These are phyloP conservation scores for Dendropsophus ebraccatus DNA, from an alignment of 2,113 vertebrate genomes.

Conservation along the genomic window DNA sequence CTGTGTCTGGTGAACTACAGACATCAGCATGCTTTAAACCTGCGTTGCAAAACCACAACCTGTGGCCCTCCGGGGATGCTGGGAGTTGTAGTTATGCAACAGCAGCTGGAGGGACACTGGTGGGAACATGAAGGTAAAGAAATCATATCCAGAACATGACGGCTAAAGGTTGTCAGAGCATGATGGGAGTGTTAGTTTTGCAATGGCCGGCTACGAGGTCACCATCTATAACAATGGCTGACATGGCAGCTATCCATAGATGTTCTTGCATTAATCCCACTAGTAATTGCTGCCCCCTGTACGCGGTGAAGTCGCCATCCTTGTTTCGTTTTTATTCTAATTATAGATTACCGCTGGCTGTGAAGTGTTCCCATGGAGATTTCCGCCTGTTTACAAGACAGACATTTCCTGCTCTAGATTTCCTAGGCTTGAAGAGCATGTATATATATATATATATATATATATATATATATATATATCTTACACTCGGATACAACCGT, in stretches of 20 bases:
- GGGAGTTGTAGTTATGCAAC: no score
- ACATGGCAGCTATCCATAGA: background rate
- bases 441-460: background rate
- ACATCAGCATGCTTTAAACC: background rate
- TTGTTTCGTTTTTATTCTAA: conserved; percentile 11
- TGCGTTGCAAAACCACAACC: no score
- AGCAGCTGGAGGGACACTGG: no score
- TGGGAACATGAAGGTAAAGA: no score
- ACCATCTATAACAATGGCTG: background rate
- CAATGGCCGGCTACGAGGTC: background rate
- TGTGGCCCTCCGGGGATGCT: no score
- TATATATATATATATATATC: no score
- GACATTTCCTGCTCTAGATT: conserved; percentile 21
- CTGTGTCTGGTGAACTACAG: background rate
- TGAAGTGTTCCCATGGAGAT: conserved; percentile 38
- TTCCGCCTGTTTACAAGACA: conserved; percentile 37
- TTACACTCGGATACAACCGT: background rate
- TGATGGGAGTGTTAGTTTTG: no score
- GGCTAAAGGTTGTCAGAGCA: no score
- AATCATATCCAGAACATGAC: no score
- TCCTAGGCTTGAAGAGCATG: background rate
- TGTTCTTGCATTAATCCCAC: no score
- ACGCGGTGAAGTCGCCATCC: background rate
- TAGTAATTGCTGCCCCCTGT: background rate
- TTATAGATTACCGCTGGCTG: conserved; percentile 26